Conservation (phyloP, 2,113 vertebrate genomes). For the Ctenodactylus gundi region DNA sequence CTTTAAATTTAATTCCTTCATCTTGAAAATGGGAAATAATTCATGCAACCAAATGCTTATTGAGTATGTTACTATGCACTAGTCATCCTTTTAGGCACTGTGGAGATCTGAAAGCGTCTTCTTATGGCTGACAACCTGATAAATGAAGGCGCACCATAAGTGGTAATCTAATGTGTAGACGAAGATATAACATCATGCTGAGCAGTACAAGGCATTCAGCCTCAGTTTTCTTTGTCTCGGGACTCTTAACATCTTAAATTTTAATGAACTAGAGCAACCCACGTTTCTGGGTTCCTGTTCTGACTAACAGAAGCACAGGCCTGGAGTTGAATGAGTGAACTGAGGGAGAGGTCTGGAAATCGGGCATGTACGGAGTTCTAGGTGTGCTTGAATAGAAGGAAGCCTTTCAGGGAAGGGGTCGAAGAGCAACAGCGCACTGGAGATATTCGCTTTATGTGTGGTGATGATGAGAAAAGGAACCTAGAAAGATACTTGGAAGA, state of each 20-base stretch:
- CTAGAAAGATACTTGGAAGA: not conserved
- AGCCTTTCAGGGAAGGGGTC: not conserved
- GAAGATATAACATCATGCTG: not conserved
- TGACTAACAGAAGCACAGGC: not conserved
- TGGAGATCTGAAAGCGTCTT: not conserved
- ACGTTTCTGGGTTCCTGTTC: not conserved
- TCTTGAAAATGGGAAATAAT: not conserved
- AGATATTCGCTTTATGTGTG: not conserved
- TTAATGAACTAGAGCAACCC: not conserved
- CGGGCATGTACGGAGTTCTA: not conserved
- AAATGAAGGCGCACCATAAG: not conserved
- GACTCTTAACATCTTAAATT: not conserved
- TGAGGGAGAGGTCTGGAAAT: not conserved
- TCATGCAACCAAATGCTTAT: not conserved
- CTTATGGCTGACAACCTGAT: not conserved
- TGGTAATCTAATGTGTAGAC: not conserved
- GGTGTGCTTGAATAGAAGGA: too few species aligned
- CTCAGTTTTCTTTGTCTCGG: not conserved
- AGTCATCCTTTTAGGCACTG: not conserved
- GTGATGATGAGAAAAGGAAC: not conserved
- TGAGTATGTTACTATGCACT: not conserved
- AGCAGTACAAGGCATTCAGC: not conserved
- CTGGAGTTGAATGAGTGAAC: not conserved
- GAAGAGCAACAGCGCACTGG: not conserved
- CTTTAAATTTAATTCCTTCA: not conserved